Evolutionary conservation across 2,113 vertebrate species (phyloP).

Genomic region (Alces alces): DNA sequence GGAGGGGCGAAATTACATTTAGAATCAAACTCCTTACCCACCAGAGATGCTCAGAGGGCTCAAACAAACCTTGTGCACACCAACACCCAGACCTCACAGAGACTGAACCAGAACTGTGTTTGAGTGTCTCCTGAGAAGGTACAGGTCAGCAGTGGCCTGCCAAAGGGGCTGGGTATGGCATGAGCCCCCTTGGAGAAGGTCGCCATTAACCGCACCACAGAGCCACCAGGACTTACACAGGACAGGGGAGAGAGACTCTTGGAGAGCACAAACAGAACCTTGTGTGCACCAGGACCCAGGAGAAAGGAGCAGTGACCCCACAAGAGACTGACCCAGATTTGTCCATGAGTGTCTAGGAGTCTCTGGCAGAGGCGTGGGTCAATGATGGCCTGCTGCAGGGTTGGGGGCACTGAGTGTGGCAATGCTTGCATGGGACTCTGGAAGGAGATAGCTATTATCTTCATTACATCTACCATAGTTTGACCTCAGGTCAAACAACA

Average conservation of each 20-base stretch:
- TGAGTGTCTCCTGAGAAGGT: neutral
- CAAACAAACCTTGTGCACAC: neutral
- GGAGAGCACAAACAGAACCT: neutral
- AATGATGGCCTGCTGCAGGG: neutral
- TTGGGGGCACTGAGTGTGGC: neutral
- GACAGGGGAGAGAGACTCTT: neutral
- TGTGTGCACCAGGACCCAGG: neutral
- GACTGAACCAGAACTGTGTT: neutral
- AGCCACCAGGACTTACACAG: neutral
- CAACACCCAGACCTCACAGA: neutral
- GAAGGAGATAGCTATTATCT: neutral
- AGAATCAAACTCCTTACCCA: neutral
- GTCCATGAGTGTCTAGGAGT: neutral
- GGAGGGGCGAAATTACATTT: neutral
- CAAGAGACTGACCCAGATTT: neutral
- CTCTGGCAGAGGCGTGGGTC: neutral
- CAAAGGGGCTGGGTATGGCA: neutral
- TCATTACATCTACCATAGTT: neutral
- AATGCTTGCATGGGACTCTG: neutral
- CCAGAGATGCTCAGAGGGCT: neutral
- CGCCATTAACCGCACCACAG: neutral
- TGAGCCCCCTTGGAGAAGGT: neutral
- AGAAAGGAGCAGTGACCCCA: neutral
- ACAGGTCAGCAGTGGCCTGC: neutral
- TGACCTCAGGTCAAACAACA: neutral